Base-by-base conservation (phyloP, 2,888 invertebrate genomes). In the Calliopum simillimum region DNA sequence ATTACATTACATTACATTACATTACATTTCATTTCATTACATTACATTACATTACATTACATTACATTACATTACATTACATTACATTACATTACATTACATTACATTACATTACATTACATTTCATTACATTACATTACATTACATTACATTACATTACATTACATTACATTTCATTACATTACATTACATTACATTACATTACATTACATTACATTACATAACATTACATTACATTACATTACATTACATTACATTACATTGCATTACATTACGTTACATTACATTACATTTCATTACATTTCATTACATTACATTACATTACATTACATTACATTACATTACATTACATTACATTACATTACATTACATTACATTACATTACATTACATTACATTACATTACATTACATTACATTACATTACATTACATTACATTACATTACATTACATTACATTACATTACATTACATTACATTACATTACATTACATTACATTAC, bases 241-340 rank as follows among this genome's bases (percentile, higher is more conserved):
- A 49, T 49, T 19, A 49, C 14, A 49, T 49, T 19, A 49, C 49
- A 5, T 49, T 19, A 49, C 49, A 49, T 49, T 5, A 49, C 14
- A 49, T 49, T 5, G 19, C 49, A 49, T 49, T 5, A 49, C 6
- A 49, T 49, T 4, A 49, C 14, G 19, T 49, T 19, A 49, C 49
- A 12, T 49, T 8, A 49, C 49, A n/a, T 49, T 19, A 49, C 49
- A 49, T 49, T 19, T 16, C 49, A 49, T 49, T 19, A 49, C 49
- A 49, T 49, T 19, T 16, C 49, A 49, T 49, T 19, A 49, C 49
- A 49, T 49, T n/a, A 49, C 49, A 49, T 14, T 19, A 49, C 49
- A 49, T 49, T 19, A 49, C 5, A 49, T 49, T n/a, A 47, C 2
- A 3, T n/a, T 47, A 47, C 8, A 47, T 47, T n/a, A 47, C 8